Evolutionary conservation across 2,797 vertebrate species (phyloP), one percentile per base, ranked within the genome.

Genomic region (Yasuhikotakia modesta): DNA sequence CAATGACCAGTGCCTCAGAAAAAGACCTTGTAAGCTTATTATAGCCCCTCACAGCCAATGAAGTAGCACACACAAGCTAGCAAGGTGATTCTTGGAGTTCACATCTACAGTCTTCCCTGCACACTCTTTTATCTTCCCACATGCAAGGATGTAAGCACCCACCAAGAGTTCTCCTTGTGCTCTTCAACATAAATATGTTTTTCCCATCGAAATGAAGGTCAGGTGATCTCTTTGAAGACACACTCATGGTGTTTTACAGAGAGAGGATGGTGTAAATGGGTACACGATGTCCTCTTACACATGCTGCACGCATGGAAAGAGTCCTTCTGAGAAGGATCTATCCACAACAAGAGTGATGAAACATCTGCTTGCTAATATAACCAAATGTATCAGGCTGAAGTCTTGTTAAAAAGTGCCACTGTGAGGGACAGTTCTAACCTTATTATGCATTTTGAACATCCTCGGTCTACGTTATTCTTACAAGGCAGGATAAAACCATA

Each of bases 381-480:
- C 39, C 55, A 60, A 68, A 60, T 4, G 7, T 5, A 19, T 45
- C 30, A 11, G 6, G 43, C 4, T 0, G 0, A 61, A 52, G 27
- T 60, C 24, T 68, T 77, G n/a, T 39, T 61, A n/a, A 61, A 61
- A 68, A 27, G 55, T 30, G 14, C 1, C 55, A 52, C 30, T n/a
- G 21, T 61, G 21, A 19, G 24, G 13, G 30, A 69, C 55, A 50
- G 27, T 39, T 27, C 35, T 3, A 11, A 77, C 53, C 65, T 69
- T 67, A 61, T 63, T 76, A 77, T 77, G 55, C n/a, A 27, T 43
- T 77, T 52, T 70, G 57, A 30, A 32, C 13, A 27, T 69, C 58
- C 55, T 21, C 4, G 24, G n/a, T 24, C 1, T 0, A 0, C 22
- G 27, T 50, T 55, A 70, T 61, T 48, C 24, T 11, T 21, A 64